phyloP scores from a whole-genome alignment of 2,888 invertebrate genomes.

The Drosophila siamana region DNA sequence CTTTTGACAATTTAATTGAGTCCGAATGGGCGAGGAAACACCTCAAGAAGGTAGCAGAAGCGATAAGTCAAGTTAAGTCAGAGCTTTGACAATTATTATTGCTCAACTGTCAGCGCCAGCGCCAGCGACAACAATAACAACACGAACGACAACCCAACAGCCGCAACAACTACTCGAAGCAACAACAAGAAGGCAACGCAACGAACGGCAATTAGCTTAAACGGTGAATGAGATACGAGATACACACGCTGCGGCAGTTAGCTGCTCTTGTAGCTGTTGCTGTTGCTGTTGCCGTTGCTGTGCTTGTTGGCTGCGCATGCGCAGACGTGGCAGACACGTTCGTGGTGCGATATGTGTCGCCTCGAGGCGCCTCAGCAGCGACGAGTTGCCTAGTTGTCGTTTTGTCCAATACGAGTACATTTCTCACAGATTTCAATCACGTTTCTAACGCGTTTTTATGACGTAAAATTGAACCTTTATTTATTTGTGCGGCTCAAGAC shows the following conservation, averaged over 20 bases:
- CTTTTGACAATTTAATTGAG: constrained; percentile 77
- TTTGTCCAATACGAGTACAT: constrained; percentile 7
- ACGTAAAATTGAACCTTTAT: constrained; percentile 79
- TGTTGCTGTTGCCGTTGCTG: not conserved
- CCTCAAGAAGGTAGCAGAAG: constrained; percentile 42
- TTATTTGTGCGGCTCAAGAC: constrained; percentile 43
- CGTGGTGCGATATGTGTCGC: constrained; percentile 76
- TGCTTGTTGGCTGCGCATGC: constrained; percentile 56
- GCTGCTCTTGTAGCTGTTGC: not conserved
- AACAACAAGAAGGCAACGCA: constrained; percentile 17
- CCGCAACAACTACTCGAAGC: constrained; percentile 29
- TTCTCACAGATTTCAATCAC: constrained; percentile 76
- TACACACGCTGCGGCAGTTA: constrained; percentile 20
- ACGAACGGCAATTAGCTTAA: constrained; percentile 59
- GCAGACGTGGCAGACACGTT: constrained; percentile 69
- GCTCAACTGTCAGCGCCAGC: constrained; percentile 71
- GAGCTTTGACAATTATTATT: constrained; percentile 80
- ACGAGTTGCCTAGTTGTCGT: constrained; percentile 2
- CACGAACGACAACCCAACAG: constrained; percentile 17
- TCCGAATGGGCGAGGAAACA: constrained; percentile 51
- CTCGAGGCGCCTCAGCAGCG: constrained; percentile 58
- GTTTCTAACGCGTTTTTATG: constrained; percentile 81
- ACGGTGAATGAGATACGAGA: constrained; percentile 66
- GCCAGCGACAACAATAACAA: constrained; percentile 37
- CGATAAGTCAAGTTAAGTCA: constrained; percentile 76